These are phyloP conservation scores for Corticium candelabrum DNA, from an alignment of 37 sponge, comb jelly and placozoan species.

Conservation along the genomic window DNA sequence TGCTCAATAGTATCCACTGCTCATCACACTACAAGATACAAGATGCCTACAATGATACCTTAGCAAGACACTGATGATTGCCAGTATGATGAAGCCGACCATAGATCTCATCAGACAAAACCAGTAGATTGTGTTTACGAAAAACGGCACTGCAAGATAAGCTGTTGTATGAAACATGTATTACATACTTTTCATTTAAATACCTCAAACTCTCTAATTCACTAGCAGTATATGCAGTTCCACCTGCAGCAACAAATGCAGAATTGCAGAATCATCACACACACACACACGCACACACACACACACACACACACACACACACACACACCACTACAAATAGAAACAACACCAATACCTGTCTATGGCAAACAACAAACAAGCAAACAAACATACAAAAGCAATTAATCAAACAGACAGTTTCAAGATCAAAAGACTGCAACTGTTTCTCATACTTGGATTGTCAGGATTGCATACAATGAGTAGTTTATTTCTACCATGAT, in stretches of 20 bases:
- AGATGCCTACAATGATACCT: too few species aligned
- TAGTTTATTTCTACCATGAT: background rate
- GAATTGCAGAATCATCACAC: background rate
- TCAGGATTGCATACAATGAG: conserved; percentile 15
- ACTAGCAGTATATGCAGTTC: too few species aligned
- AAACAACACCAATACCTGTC: background rate
- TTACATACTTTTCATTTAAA: too few species aligned
- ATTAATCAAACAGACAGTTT: background rate
- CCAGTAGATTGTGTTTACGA: conserved; percentile 1
- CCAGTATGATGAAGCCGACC: background rate
- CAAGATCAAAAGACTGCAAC: background rate
- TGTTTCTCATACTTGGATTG: conserved; percentile 14
- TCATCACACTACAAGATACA: too few species aligned
- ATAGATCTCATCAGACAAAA: conserved; percentile 17
- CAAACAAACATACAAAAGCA: background rate
- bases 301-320: background rate
- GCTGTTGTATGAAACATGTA: background rate
- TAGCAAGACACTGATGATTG: conserved; percentile 11
- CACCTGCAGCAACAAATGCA: background rate
- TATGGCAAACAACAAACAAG: background rate
- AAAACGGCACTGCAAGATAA: background rate
- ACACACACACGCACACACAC: background rate
- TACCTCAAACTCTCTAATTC: too few species aligned
- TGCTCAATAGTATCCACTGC: too few species aligned
- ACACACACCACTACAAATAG: too few species aligned